Evolutionary conservation across 2,888 invertebrate genomes (phyloP).

Genomic region (Melolontha melolontha): DNA sequence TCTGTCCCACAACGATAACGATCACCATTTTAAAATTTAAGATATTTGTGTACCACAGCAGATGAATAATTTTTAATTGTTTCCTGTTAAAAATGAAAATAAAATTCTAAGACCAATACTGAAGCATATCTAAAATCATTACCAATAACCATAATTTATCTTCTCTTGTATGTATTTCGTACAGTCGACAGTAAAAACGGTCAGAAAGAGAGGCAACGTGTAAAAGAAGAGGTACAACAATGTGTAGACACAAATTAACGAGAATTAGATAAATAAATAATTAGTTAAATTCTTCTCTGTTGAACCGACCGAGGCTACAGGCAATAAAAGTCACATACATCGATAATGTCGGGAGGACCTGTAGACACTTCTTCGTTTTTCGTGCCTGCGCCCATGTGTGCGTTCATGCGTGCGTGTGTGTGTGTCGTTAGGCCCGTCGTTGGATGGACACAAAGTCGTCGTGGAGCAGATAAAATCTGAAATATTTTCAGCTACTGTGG

Average conservation of each 20-base stretch:
- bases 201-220: background rate
- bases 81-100: no score
- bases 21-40: no score
- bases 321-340: conserved; percentile 30
- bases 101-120: no score
- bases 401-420: background rate
- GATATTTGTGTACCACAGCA: no score
- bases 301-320: conserved; percentile 29
- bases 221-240: background rate
- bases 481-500: conserved; percentile 42
- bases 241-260: conserved; percentile 26
- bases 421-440: conserved; percentile 5
- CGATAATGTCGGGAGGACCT: conserved; percentile 18
- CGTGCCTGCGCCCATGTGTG: background rate
- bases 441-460: conserved; percentile 29
- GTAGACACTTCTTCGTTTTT: background rate
- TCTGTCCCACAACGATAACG: no score
- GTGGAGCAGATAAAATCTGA: conserved; percentile 40
- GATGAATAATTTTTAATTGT: no score
- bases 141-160: no score
- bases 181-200: no score
- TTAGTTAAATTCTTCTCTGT: conserved; percentile 34
- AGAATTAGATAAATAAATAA: conserved; percentile 37
- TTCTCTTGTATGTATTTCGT: no score
- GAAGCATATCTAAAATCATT: no score